Evolutionary conservation across 2,888 invertebrate genomes (phyloP), one percentile per base, ranked within the genome.

Genomic region (Mayetiola destructor): DNA sequence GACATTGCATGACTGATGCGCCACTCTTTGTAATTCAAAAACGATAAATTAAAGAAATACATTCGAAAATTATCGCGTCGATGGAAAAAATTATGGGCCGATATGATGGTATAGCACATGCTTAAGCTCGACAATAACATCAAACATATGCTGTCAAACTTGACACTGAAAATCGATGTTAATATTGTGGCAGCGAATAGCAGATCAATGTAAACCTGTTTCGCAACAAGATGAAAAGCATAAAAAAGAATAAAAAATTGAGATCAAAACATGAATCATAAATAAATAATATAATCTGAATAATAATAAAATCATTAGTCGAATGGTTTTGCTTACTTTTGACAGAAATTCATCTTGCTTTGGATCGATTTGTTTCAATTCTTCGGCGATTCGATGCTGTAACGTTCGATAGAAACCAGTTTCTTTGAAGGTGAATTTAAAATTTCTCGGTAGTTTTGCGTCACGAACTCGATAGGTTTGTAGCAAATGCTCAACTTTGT

Each of bases 71-170:
- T 87, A 59, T 86, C 81, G 59, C 76, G 79, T 63, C 79, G 78
- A 66, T 89, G 89, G 63, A 87, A 80, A 66, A 81, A 89, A 67
- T 88, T 89, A 66, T 89, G 89, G 0, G 82, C 78, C 2, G 77
- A 75, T 12, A 84, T 76, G 0, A 77, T 71, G 0, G 79, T 73
- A 74, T 81, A 77, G 1, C 77, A 73, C 2, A 87, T 67, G 2
- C 77, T 70, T 2, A 78, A 57, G 1, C 80, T 85, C 16, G 80
- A 76, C 27, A 80, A 53, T 14, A 66, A 55, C 39, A 66, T 58
- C 1, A 65, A 61, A 21, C 69, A 61, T 1, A 65, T 67, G 57
- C 67, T 69, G 48, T 69, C 64, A 59, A 66, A 64, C 56, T 66
- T 66, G 1, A 66, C 73, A 20, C 74, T 68, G 30, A 69, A 64